phyloP scores from a whole-genome alignment of 2,888 invertebrate genomes.

The Dicyrtomina minuta region DNA sequence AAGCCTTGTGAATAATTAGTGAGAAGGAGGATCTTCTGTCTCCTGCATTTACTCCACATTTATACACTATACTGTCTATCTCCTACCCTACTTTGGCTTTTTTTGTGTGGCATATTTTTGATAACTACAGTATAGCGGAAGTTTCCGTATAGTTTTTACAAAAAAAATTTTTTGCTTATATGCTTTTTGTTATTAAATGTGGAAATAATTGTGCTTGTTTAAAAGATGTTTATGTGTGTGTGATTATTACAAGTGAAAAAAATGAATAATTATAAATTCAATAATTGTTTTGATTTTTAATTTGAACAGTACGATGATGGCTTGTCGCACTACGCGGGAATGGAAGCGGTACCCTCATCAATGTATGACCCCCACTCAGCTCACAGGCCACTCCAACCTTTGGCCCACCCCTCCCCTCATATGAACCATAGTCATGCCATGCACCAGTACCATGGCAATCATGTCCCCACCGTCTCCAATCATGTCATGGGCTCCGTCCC shows the following conservation, averaged over 20 bases:
- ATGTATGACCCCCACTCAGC: constrained; percentile 77
- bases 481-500: constrained; percentile 66
- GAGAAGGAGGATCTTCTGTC: constrained; percentile 5
- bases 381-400: constrained; percentile 56
- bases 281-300: constrained; percentile 15
- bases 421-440: constrained; percentile 67
- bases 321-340: constrained; percentile 76
- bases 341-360: constrained; percentile 66
- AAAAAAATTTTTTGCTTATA: no score
- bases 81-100: no score
- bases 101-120: no score
- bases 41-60: no score
- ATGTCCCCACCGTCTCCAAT: constrained; percentile 66
- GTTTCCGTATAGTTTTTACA: no score
- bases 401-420: constrained; percentile 75
- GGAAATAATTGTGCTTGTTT: neutral
- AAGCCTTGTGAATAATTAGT: constrained; percentile 19
- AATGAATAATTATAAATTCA: no score
- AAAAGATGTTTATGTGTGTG: no score
- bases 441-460: constrained; percentile 71
- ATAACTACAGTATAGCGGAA: no score
- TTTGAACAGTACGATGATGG: constrained; percentile 87
- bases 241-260: no score
- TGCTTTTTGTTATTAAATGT: neutral
- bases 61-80: no score